Conservation (phyloP, 1,140 invertebrate species). For the Rhynchophorus ferrugineus region DNA sequence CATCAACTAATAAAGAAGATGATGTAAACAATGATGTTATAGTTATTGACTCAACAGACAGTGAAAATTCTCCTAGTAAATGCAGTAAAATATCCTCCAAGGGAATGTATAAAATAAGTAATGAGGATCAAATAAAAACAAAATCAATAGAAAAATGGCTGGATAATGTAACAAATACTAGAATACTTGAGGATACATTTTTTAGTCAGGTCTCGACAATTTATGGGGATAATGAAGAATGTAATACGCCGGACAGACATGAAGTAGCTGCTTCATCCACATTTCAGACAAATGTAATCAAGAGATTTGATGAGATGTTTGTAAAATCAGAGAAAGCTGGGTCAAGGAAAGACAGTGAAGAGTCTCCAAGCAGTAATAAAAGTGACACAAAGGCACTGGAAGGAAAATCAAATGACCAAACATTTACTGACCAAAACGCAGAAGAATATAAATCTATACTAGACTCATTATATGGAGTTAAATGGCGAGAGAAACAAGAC, state of each 20-base stretch:
- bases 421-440: conserved; percentile 4
- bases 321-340: neutral
- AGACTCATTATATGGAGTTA: conserved; percentile 35
- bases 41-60: conserved; percentile 12
- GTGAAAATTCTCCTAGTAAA: conserved; percentile 1
- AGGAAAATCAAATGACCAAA: neutral
- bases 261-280: conserved; percentile 31
- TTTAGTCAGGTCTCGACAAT: conserved; percentile 32
- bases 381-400: neutral
- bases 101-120: neutral
- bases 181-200: conserved; percentile 12
- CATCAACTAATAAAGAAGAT: conserved; percentile 8
- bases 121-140: too few relatives aligned
- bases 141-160: conserved; percentile 26
- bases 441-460: conserved; percentile 26
- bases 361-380: neutral
- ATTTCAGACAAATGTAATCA: conserved; percentile 11
- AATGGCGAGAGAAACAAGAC: conserved; percentile 34
- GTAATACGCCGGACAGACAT: conserved; percentile 10
- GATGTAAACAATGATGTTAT: conserved; percentile 5
- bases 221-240: conserved; percentile 12
- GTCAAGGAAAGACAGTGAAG: neutral
- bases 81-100: neutral
- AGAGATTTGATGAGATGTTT: conserved; percentile 34
- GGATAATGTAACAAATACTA: conserved; percentile 16